Percentiles rank a stretch among this genome's conserved stretches.
Evolutionary conservation across 2,113 vertebrate genomes (phyloP).

Genomic region (Lota lota): DNA sequence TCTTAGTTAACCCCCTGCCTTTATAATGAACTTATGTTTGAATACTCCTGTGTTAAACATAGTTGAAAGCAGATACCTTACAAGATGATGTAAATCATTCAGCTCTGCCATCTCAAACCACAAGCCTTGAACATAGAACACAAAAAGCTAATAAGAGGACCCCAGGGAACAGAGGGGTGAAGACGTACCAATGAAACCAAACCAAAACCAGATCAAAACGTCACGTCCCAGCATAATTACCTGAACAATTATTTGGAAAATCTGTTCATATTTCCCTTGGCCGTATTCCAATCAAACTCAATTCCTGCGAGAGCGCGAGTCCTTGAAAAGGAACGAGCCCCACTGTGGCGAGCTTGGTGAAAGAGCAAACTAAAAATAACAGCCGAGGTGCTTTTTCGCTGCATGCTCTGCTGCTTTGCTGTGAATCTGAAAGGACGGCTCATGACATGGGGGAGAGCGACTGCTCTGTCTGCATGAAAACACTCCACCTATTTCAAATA

Average conservation of each 20-base stretch:
- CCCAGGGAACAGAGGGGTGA: conserved; percentile 32
- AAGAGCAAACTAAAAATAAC: conserved; percentile 73
- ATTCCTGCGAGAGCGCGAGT: conserved; percentile 23
- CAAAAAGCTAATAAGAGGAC: conserved; percentile 38
- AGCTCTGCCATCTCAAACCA: conserved; percentile 59
- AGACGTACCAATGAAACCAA: conserved; percentile 29
- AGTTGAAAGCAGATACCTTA: conserved; percentile 52
- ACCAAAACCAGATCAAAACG: conserved; percentile 13
- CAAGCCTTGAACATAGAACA: conserved; percentile 33
- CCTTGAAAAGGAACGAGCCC: conserved; percentile 44
- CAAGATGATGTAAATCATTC: conserved; percentile 42
- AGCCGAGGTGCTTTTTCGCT: conserved; percentile 25
- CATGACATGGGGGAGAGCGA: conserved; percentile 25
- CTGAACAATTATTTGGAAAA: conserved; percentile 9
- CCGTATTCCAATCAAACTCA: conserved; percentile 26
- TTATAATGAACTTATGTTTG: neutral
- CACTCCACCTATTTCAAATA: conserved; percentile 32
- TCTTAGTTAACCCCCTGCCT: neutral
- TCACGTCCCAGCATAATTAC: conserved; percentile 7
- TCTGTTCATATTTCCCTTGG: conserved; percentile 38
- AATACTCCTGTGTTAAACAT: neutral
- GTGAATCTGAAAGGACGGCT: conserved; percentile 52
- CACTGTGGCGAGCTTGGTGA: conserved; percentile 42
- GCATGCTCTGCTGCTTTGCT: conserved; percentile 43
- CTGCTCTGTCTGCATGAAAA: conserved; percentile 31